Evolutionary conservation across 2,113 vertebrate species (phyloP), one percentile per base, ranked within the genome.

Genomic region (Picathartes gymnocephalus): DNA sequence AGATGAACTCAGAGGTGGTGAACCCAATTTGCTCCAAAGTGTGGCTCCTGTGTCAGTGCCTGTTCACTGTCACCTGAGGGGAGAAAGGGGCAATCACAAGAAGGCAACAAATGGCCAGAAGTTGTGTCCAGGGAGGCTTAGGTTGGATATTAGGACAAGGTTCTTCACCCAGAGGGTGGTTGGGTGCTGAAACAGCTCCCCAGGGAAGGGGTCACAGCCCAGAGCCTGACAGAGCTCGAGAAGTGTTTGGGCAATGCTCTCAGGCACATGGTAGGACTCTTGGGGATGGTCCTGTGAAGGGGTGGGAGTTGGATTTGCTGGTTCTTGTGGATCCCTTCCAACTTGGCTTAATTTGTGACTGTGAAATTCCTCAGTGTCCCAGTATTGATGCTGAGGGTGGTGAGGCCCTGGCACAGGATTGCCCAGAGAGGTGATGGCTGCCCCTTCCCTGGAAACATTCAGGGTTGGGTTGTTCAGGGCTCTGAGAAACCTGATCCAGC

Each of bases 71-170:
- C 50, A 56, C 33, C 72, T 60, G 65, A 68, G 44, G 47, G n/a
- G 60, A 60, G 19, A n/a, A 35, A n/a, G 39, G 4, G 44, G 8
- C 15, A 9, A 11, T 50, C 69, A 20, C 0, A 1, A 20, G 44
- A 74, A 57, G 48, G 44, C 64, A 84, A 2, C 40, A 70, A 71
- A 51, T 39, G 62, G 27, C 33, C 33, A 51, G 33, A 51, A 51
- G 18, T 15, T 77, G 37, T 77, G 45, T 53, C 45, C 20, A 35
- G 39, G 53, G 8, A 68, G 15, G 39, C 9, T 69, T 23, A 28
- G 18, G 15, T 28, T 45, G 33, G 33, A 11, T 45, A 37, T 51
- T 13, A 45, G 39, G 54, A 28, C 60, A 69, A 77, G 18, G 4
- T 69, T 51, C 33, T 58, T 68, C 27, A 2, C 31, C 33, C 11